Evolutionary conservation across 2,113 vertebrate genomes (phyloP), one percentile per base, ranked within the genome.

Genomic region (Pachypanchax playfairii): DNA sequence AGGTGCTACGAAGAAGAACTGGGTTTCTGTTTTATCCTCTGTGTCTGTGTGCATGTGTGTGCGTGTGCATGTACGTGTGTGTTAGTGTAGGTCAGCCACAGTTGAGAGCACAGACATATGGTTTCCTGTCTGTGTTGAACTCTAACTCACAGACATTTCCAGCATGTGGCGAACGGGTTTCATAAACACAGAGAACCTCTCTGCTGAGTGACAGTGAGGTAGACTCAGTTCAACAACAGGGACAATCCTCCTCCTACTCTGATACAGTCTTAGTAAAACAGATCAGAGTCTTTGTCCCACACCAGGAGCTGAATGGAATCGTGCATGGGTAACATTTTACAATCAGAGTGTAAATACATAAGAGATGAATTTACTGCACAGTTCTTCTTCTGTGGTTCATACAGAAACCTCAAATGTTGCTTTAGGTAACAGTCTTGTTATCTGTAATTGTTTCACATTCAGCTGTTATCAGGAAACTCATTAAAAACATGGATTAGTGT

Each of bases 111-210:
- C 93, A 98, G 95, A 96, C 95, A 89, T 92, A 88, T 73, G 93
- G 95, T 97, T 97, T 98, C 95, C 96, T 96, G 95, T 97, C 94
- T 97, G 85, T 94, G 93, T 95, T 94, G 94, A 93, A 91, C 90
- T 93, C 89, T 87, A 90, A 91, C 91, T 90, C 92, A n/a, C 92
- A 93, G 83, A 90, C 87, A 88, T 87, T 74, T 87, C 75, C 68
- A 87, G 91, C 92, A 92, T 91, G 92, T 91, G 93, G 88, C 82
- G 89, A 89, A 72, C 48, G 70, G 86, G 84, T 89, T 26, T 5
- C 2, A 0, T 70, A 56, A n/a, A 78, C 53, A 69, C 62, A 53
- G 46, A 72, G 31, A 67, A 62, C 59, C 59, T 65, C 57, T 47
- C 44, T 51, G 21, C 29, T 22, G 36, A 12, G 21, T 35, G 57